Evolutionary conservation across 2,888 invertebrate species (phyloP).

Genomic region (Drosophila suboccidentalis): DNA sequence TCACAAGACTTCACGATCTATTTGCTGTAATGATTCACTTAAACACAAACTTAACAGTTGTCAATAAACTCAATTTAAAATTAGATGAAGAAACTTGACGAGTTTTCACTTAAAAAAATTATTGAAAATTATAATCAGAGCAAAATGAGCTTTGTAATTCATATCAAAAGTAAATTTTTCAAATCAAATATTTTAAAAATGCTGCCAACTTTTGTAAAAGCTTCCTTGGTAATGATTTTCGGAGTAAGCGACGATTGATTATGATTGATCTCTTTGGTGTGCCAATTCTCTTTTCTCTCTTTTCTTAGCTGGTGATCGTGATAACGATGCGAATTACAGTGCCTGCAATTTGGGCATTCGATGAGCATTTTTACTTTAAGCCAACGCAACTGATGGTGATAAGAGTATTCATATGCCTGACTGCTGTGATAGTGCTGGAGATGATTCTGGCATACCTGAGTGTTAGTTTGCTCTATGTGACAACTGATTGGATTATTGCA

Average conservation of each 20-base stretch:
- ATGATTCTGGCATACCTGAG: conserved; percentile 26
- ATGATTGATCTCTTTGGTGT: no score
- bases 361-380: conserved; percentile 18
- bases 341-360: conserved; percentile 8
- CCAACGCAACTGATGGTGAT: conserved; percentile 25
- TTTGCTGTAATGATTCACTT: no score
- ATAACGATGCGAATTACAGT: conserved; percentile 39
- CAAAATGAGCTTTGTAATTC: not conserved
- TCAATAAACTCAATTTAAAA: no score
- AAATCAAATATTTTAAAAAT: conserved; percentile 8
- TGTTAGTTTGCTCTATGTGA: conserved; percentile 18
- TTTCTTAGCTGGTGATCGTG: conserved; percentile 27
- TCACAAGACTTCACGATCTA: not conserved
- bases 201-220: conserved; percentile 11
- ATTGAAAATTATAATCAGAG: not conserved
- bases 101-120: not conserved
- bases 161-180: not conserved
- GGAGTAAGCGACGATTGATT: conserved; percentile 25
- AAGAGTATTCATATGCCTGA: conserved; percentile 23
- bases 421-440: conserved; percentile 23
- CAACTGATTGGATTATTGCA: conserved; percentile 38
- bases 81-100: not conserved
- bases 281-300: no score
- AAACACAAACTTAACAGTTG: no score
- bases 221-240: not conserved